Percentiles rank a stretch among this genome's conserved stretches.
phyloP scores from a whole-genome alignment of 1,140 invertebrate genomes.

The Cyphomyrmex costatus region DNA sequence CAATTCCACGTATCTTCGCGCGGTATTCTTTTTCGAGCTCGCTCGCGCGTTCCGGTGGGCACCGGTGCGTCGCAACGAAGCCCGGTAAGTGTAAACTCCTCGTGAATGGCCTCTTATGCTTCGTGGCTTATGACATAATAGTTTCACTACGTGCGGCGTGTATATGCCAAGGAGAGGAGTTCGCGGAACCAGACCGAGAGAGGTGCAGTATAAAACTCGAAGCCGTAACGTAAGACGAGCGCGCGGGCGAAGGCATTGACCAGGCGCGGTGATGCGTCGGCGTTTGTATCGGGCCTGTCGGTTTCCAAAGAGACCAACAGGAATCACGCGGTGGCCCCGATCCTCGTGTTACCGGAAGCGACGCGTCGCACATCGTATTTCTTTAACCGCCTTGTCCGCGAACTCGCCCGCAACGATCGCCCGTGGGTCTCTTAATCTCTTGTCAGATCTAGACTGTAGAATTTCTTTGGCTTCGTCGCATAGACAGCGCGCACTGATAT shows the following conservation, averaged over 20 bases:
- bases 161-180: background rate
- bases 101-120: slow-evolving; percentile 71
- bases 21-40: background rate
- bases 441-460: slow-evolving; percentile 18
- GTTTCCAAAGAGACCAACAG: slow-evolving; percentile 21
- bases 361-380: slow-evolving; percentile 41
- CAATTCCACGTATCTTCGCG: slow-evolving; percentile 1
- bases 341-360: slow-evolving; percentile 34
- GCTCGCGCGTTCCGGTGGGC: background rate
- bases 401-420: slow-evolving; percentile 4
- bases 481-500: background rate
- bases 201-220: background rate
- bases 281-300: background rate
- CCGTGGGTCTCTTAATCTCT: slow-evolving; percentile 5
- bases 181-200: background rate
- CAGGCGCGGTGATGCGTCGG: background rate
- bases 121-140: slow-evolving; percentile 81
- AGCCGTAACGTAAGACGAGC: background rate
- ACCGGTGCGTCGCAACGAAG: slow-evolving; percentile 43
- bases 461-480: slow-evolving; percentile 6
- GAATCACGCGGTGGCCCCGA: background rate
- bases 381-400: slow-evolving; percentile 5
- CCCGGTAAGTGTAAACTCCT: slow-evolving; percentile 62
- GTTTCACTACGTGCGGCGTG: slow-evolving; percentile 71
- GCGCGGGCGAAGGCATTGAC: slow-evolving; percentile 5